phyloP scores from a whole-genome alignment of 2,888 invertebrate genomes.

The Callimorpha dominula region DNA sequence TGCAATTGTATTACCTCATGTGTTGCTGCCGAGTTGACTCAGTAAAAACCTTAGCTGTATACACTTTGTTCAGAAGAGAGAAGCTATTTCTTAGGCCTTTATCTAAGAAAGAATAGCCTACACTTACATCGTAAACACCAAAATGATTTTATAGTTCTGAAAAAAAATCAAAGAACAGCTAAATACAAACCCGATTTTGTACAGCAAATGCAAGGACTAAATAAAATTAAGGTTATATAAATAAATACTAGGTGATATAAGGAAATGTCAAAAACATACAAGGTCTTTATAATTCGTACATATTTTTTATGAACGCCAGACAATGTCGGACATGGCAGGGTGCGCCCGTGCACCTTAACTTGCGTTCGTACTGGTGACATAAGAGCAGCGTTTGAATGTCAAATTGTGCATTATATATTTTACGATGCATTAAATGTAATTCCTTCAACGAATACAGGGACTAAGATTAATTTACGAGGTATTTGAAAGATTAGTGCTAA shows the following conservation, averaged over 20 bases:
- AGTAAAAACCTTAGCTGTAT: not conserved
- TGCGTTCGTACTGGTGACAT: constrained; percentile 32
- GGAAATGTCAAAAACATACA: constrained; percentile 50
- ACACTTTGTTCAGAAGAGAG: not conserved
- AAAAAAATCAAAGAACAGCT: not conserved
- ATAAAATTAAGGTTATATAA: constrained; percentile 45
- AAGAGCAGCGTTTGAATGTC: constrained; percentile 31
- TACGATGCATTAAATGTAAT: constrained; percentile 2
- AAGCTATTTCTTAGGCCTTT: not conserved
- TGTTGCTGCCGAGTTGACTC: not conserved
- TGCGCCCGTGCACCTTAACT: constrained; percentile 42
- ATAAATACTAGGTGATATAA: constrained; percentile 51
- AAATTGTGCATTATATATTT: constrained; percentile 9
- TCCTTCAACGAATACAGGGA: not conserved
- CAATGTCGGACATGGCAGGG: constrained; percentile 46
- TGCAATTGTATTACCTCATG: not conserved
- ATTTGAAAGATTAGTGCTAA: not conserved
- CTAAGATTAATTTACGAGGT: not conserved
- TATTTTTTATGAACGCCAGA: constrained; percentile 48
- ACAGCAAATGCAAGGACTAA: constrained; percentile 38
- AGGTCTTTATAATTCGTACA: constrained; percentile 48
- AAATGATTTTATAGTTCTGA: not conserved
- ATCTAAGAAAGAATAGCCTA: too few relatives aligned
- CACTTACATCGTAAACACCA: not conserved
- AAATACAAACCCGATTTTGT: constrained; percentile 17